A percentile compares a stretch with the other conserved stretches of the same genome.
phyloP scores from a whole-genome alignment of 2,797 vertebrate species.

The Phrynocephalus forsythii region DNA sequence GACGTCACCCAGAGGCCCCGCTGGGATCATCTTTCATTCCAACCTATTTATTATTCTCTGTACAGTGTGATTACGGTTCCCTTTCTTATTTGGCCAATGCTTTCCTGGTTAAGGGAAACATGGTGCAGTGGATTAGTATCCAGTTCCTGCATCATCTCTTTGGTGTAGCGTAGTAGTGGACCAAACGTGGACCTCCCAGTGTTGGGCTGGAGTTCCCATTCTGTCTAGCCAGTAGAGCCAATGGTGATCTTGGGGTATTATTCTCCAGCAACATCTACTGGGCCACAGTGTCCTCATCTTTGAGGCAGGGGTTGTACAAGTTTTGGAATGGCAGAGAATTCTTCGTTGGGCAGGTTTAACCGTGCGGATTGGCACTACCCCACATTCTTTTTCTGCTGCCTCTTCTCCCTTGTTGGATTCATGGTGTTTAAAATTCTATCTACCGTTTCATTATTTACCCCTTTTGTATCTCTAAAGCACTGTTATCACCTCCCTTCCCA shows the following conservation, averaged over 20 bases:
- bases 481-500: too few relatives aligned
- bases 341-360: not conserved
- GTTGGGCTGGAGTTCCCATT: too few relatives aligned
- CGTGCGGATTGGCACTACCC: not conserved
- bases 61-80: conserved; percentile 16
- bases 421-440: too few relatives aligned
- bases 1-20: not conserved
- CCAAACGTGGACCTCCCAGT: too few relatives aligned
- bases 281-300: too few relatives aligned
- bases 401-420: not conserved
- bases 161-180: too few relatives aligned
- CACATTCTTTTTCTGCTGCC: too few relatives aligned
- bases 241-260: too few relatives aligned
- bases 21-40: conserved; percentile 33
- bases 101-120: not conserved
- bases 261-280: too few relatives aligned
- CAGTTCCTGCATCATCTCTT: not conserved
- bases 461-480: too few relatives aligned
- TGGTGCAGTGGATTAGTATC: not conserved
- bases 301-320: not conserved
- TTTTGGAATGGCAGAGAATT: not conserved
- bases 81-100: conserved; percentile 1
- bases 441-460: too few relatives aligned
- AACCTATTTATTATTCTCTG: conserved; percentile 27
- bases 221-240: too few relatives aligned